A percentile compares a stretch with the other conserved stretches of the same genome.
These are phyloP conservation scores for Alligator mississippiensis DNA, from an alignment of 2,113 vertebrate genomes.

Conservation along the genomic window DNA sequence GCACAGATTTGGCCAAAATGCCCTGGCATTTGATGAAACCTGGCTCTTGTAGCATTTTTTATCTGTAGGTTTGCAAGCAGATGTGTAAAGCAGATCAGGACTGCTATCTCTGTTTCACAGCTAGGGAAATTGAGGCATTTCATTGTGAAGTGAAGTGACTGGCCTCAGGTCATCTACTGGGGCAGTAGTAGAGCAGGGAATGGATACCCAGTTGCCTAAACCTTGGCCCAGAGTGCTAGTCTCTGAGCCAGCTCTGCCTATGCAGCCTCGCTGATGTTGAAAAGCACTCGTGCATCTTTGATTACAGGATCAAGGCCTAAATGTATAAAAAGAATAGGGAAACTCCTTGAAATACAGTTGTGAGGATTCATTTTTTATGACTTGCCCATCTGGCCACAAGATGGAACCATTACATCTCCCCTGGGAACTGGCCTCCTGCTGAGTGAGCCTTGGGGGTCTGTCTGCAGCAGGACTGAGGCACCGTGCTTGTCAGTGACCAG, in stretches of 20 bases:
- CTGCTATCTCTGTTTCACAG: neutral
- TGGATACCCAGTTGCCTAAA: neutral
- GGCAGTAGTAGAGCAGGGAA: neutral
- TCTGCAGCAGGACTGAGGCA: neutral
- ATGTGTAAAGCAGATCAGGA: neutral
- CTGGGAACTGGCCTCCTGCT: no score
- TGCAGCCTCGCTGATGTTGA: neutral
- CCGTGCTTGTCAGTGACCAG: neutral
- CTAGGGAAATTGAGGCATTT: neutral
- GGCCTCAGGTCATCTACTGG: neutral
- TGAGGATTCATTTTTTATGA: neutral
- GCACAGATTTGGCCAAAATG: neutral
- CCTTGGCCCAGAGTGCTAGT: neutral
- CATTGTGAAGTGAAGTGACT: neutral
- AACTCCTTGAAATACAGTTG: neutral
- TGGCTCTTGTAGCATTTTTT: neutral
- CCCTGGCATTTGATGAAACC: no score
- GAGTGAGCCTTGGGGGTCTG: neutral
- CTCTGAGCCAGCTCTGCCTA: neutral
- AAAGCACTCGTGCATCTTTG: neutral
- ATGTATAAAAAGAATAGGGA: neutral
- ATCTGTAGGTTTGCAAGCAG: neutral
- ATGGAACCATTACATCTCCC: neutral
- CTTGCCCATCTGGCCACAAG: neutral
- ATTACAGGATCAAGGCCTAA: neutral